These are phyloP conservation scores for Lasioglossum oenotherae DNA, from an alignment of 2,888 invertebrate genomes.

Conservation along the genomic window DNA sequence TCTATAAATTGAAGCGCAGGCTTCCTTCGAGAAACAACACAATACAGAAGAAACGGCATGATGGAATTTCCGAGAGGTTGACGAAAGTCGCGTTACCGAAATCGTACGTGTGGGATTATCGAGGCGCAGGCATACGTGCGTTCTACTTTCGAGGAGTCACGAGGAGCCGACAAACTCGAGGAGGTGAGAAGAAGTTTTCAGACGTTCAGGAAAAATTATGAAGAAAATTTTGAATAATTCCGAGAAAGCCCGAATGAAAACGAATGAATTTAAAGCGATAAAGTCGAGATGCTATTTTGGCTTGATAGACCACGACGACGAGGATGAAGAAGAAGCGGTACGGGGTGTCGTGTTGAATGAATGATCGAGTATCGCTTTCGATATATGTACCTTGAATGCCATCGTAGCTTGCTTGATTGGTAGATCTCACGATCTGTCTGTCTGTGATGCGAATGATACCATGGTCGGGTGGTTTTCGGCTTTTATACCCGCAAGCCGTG, in stretches of 20 bases:
- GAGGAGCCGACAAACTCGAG: not conserved
- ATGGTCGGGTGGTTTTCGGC: constrained; percentile 65
- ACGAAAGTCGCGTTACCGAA: constrained; percentile 47
- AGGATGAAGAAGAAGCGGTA: not conserved
- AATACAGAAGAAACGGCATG: not conserved
- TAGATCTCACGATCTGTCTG: constrained; percentile 70
- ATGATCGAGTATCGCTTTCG: constrained; percentile 2
- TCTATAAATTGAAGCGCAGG: too few relatives aligned
- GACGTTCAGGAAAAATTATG: not conserved
- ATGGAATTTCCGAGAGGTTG: constrained; percentile 1
- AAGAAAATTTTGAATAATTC: not conserved
- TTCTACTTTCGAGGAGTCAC: constrained; percentile 37
- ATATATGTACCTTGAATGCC: constrained; percentile 79
- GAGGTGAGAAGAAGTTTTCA: too few relatives aligned
- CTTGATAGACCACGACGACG: not conserved
- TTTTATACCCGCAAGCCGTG: constrained; percentile 67
- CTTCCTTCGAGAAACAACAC: not conserved
- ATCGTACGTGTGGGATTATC: constrained; percentile 32
- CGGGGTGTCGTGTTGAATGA: not conserved
- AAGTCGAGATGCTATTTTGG: not conserved
- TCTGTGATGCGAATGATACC: constrained; percentile 75
- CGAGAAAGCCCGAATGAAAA: not conserved
- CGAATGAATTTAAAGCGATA: not conserved
- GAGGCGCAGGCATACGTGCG: constrained; percentile 16
- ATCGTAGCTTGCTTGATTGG: constrained; percentile 74